Evolutionary conservation across 1,140 invertebrate species (phyloP), one percentile per base, ranked within the genome.

Genomic region (Lerema accius): DNA sequence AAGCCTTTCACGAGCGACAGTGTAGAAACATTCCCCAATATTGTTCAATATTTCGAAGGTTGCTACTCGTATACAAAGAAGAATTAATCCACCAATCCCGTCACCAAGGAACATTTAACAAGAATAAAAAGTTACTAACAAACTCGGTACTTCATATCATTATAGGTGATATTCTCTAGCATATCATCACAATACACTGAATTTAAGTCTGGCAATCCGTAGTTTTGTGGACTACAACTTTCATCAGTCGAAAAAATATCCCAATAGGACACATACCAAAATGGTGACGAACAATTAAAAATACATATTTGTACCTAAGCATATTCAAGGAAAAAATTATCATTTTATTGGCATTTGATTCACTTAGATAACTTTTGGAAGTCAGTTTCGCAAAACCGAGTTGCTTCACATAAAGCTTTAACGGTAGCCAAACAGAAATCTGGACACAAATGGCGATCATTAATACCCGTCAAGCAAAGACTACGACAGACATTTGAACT

Each of bases 1-100:
- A 87, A 84, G 73, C 83, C 87, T 87, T 90, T 87, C 65, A 82
- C 72, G 72, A 81, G 77, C 77, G 78, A 74, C 70, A 81, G 78
- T 72, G 76, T 81, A 81, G 76, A 84, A 85, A 78, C 71, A 75
- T 82, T 77, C 72, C 65, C 70, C 69, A 76, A 82, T 77, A 80
- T 73, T 86, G 74, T 80, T 73, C 73, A 84, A 89, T 84, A 85
- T 88, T 86, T 79, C 82, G 73, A 67, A 65, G 71, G 66, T 65
- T 73, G 43, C 58, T 37, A 69, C 73, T 76, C 32, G 9, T 45
- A 19, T 26, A 58, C 42, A 61, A 26, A 40, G 17, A 15, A 45
- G 56, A 56, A 45, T 11, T 19, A 63, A 63, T 59, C 39, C 45
- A 59, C 14, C 13, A 43, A 10, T 37, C 11, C 10, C 37, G 14